These are phyloP conservation scores for Eilema depressum DNA, from an alignment of 2,888 invertebrate species.

Conservation along the genomic window DNA sequence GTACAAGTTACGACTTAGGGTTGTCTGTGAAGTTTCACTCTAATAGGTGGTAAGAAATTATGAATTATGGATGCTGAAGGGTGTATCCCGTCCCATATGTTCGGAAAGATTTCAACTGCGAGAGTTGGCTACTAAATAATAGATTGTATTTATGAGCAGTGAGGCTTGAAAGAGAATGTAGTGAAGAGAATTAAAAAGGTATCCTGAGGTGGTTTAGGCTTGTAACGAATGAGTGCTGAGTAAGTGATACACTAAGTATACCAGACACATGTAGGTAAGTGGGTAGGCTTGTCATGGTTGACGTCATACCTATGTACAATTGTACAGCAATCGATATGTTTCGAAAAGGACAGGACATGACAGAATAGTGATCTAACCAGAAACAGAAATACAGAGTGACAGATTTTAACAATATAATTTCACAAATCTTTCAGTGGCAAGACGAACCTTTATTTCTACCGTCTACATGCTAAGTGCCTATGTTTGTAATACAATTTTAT, in stretches of 20 bases:
- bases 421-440: not conserved
- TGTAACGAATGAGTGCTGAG: not conserved
- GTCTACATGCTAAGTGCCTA: not conserved
- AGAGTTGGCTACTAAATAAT: not conserved
- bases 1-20: slow-evolving; percentile 28
- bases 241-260: no score
- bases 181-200: not conserved
- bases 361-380: no score
- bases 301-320: no score
- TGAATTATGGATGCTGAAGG: slow-evolving; percentile 30
- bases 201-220: not conserved
- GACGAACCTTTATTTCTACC: not conserved
- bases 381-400: not conserved
- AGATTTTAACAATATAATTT: not conserved
- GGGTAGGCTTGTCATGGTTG: no score
- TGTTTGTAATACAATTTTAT: not conserved
- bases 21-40: slow-evolving; percentile 36
- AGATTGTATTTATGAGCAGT: not conserved
- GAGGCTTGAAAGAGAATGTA: not conserved
- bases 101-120: not conserved
- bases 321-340: no score
- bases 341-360: no score
- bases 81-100: not conserved
- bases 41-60: slow-evolving; percentile 38
- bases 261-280: no score